Evolutionary conservation across 2,888 invertebrate genomes (phyloP), one percentile per base, ranked within the genome.

Genomic region (Hemaris fuciformis): DNA sequence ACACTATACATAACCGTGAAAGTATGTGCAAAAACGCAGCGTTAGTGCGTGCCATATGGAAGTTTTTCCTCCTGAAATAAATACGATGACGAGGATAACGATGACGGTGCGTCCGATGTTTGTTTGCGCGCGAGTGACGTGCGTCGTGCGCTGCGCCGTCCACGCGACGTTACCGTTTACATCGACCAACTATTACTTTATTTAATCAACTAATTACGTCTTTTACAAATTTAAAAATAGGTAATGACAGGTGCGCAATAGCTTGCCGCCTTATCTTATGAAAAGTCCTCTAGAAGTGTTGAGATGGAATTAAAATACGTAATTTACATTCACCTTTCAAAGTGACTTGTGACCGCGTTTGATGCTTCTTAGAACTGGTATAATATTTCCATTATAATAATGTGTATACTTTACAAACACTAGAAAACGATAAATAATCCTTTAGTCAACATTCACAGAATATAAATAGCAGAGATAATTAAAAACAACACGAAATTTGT

Each of bases 111-210:
- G 70, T 68, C 66, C 42, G 66, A 61, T 68, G 62, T 70, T 68
- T 66, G 69, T 72, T 72, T 73, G 70, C 64, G 61, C 59, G 60
- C 60, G 2, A 46, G 58, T 70, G 70, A 70, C 67, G 69, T 64
- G 48, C 22, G 56, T 31, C 46, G 10, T 34, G 22, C n/a, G 38
- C 38, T 38, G 13, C 38, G 38, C 3, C 38, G 38, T 4, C 38
- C 38, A n/a, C 10, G 23, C 46, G 23, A n/a, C 46, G n/a, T 10
- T 23, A n/a, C 20, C 22, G 45, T 22, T 10, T 38, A 38, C 38
- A 38, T n/a, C 38, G 38, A 0, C n/a, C 3, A 38, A 38, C n/a
- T n/a, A 34, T 34, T 34, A 0, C 10, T 13, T 13, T 13, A 38
- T n/a, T 38, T 38, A 38, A 38, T 13, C 3, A n/a, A 38, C n/a